A percentile compares a stretch with the other conserved stretches of the same genome.
Conservation (phyloP, 2,113 vertebrate species). For the Nibea albiflora region DNA sequence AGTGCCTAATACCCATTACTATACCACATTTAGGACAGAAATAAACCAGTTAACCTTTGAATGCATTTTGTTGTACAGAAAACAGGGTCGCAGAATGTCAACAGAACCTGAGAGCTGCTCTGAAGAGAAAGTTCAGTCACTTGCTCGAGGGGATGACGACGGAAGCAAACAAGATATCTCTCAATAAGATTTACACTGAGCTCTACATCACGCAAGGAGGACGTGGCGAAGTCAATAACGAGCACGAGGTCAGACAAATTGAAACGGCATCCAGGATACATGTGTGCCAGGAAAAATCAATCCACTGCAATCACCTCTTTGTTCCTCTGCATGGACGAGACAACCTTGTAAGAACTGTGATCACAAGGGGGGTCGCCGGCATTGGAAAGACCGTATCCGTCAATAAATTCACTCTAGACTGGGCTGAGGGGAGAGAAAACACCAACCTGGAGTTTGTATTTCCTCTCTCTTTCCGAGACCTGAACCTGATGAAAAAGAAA, state of each 20-base stretch:
- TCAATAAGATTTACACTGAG: conserved; percentile 77
- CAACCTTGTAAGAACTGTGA: conserved; percentile 49
- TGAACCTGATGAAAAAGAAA: conserved; percentile 67
- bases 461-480: conserved; percentile 70
- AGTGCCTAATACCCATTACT: not conserved
- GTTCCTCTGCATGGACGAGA: conserved; percentile 6
- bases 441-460: conserved; percentile 68
- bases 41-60: not conserved
- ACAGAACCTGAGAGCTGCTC: conserved; percentile 45
- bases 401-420: conserved; percentile 75
- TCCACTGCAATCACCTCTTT: conserved; percentile 70
- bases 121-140: conserved; percentile 64
- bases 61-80: conserved; percentile 37
- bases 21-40: not conserved
- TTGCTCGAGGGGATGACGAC: conserved; percentile 28
- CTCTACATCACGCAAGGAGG: conserved; percentile 73
- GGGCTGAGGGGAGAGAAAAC: conserved; percentile 69
- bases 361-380: conserved; percentile 76
- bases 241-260: conserved; percentile 73
- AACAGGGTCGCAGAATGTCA: conserved; percentile 35
- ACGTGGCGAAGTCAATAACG: conserved; percentile 51
- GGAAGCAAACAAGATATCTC: conserved; percentile 31
- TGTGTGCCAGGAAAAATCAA: conserved; percentile 53
- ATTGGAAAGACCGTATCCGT: conserved; percentile 73
- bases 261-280: conserved; percentile 51